Base-by-base conservation (phyloP, 2,113 vertebrate genomes). In the Otolemur garnettii region DNA sequence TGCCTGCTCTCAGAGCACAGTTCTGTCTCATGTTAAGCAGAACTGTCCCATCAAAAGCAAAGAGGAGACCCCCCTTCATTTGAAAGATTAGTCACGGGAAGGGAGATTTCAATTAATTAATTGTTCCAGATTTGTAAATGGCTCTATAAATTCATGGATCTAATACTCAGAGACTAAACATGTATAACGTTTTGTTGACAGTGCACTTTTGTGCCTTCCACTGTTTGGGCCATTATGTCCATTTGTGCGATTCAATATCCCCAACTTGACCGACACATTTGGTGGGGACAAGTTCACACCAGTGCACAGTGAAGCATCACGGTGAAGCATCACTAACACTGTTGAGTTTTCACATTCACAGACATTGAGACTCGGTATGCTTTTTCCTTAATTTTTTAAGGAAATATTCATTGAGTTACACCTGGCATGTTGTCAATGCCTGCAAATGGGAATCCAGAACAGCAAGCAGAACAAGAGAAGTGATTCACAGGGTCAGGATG, bases 281-380 rank as follows among this genome's bases (percentile, higher is more conserved):
- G 22, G 21, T 85, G 15, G 38, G 24, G 90, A 84, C 7, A 71
- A 17, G 87, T 69, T 87, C 33, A 64, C 7, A 66, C 33, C 45
- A 64, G 17, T 2, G 12, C 55, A 30, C n/a, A 3, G 59, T 74
- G 45, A 74, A 62, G 53, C 19, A 82, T 26, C n/a, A n/a, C n/a
- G n/a, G 35, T n/a, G 24, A 90, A 42, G 9, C 38, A 26, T 72
- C 18, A 26, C 6, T 85, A 50, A n/a, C 12, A 7, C 42, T 45
- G 53, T 72, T 87, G 74, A 53, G 42, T 96, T 92, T 80, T 69
- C n/a, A 77, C 55, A 71, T 42, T 79, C 45, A 21, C 45, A 89
- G 50, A 64, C 33, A 53, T 30, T 78, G 45, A 92, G 53, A 77
- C 8, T n/a, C 22, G n/a, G 19, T 64, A 4, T 66, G 45, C 17